These are phyloP conservation scores for Amphipyra berbera DNA, from an alignment of 2,888 invertebrate genomes.

Conservation along the genomic window DNA sequence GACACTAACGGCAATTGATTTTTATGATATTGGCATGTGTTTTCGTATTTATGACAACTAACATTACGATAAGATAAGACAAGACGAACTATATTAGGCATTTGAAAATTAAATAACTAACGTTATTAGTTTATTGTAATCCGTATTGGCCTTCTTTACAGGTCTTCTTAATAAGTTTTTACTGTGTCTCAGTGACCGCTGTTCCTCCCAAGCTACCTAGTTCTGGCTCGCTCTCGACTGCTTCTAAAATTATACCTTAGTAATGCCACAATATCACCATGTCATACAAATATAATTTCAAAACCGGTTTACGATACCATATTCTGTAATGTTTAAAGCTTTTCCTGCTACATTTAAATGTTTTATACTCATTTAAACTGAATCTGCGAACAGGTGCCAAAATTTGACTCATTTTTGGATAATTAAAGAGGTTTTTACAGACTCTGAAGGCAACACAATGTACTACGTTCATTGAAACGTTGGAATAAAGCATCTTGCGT, in stretches of 20 bases:
- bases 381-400: not conserved
- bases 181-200: not conserved
- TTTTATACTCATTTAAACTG: slow-evolving; percentile 7
- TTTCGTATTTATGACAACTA: no score
- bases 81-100: no score
- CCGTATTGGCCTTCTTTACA: no score
- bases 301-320: slow-evolving; percentile 29
- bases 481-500: not conserved
- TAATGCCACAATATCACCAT: slow-evolving; percentile 49
- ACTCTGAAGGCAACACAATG: slow-evolving; percentile 1
- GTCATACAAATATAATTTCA: slow-evolving; percentile 31
- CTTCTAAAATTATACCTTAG: slow-evolving; percentile 52
- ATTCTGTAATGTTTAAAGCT: slow-evolving; percentile 27
- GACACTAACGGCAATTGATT: no score
- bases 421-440: not conserved
- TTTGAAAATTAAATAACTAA: no score
- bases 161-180: not conserved
- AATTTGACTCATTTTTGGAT: not conserved
- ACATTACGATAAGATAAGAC: no score
- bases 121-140: no score
- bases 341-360: not conserved
- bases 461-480: slow-evolving; percentile 5
- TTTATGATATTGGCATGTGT: no score
- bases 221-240: slow-evolving; percentile 34
- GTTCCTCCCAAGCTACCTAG: slow-evolving; percentile 18